Evolutionary conservation across 2,888 invertebrate species (phyloP).

Genomic region (Acrobasis suavella): DNA sequence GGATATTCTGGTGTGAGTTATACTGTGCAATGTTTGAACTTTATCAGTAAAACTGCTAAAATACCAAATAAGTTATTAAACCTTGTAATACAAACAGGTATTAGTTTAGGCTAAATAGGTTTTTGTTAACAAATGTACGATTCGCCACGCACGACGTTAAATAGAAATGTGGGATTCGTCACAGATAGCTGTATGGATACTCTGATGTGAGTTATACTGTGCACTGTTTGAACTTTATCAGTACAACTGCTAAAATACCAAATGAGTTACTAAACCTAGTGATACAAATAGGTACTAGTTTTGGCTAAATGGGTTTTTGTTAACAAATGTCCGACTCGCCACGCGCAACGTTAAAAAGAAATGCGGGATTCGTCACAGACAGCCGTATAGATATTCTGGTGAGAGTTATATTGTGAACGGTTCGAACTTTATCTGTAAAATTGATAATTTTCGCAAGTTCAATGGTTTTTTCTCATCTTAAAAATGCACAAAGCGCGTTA

Average conservation of each 20-base stretch:
- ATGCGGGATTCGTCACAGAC: slow-evolving; percentile 56
- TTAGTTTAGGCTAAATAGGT: slow-evolving; percentile 28
- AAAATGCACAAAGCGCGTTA: too few relatives aligned
- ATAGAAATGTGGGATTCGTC: slow-evolving; percentile 58
- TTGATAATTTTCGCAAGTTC: too few relatives aligned
- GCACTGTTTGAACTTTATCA: slow-evolving; percentile 23
- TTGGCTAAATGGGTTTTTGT: slow-evolving; percentile 29
- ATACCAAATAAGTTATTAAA: too few relatives aligned
- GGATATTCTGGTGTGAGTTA: slow-evolving; percentile 26
- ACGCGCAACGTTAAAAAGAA: slow-evolving; percentile 51
- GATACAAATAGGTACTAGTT: too few relatives aligned
- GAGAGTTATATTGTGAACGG: slow-evolving; percentile 23
- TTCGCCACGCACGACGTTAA: slow-evolving; percentile 48
- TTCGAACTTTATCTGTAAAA: slow-evolving; percentile 21
- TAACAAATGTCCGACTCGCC: slow-evolving; percentile 45
- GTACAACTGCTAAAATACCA: slow-evolving; percentile 5
- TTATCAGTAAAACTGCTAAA: slow-evolving; percentile 6
- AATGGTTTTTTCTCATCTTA: too few relatives aligned
- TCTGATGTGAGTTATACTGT: slow-evolving; percentile 22
- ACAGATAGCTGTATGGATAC: slow-evolving; percentile 41
- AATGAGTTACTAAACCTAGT: too few relatives aligned
- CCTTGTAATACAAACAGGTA: too few relatives aligned
- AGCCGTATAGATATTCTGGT: slow-evolving; percentile 32
- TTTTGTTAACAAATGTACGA: slow-evolving; percentile 39
- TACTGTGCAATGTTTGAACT: slow-evolving; percentile 26